Evolutionary conservation across 64 coral and sea anemone genomes (phyloP).

Genomic region (Montipora efflorescens): DNA sequence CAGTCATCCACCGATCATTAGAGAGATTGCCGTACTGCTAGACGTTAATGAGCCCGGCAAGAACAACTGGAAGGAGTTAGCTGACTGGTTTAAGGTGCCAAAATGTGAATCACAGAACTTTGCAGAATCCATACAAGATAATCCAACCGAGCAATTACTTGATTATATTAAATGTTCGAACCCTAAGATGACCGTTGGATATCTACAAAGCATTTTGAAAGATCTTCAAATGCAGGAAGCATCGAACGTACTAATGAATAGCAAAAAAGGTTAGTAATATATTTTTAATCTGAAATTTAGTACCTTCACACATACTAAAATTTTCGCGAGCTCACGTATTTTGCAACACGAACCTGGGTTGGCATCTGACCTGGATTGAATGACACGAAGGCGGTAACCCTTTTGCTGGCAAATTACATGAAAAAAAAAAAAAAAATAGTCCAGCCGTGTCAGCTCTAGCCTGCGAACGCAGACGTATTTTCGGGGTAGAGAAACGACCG

Average conservation of each 20-base stretch:
- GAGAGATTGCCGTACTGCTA: background rate
- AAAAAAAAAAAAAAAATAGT: no score
- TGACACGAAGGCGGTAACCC: no score
- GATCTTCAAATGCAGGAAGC: background rate
- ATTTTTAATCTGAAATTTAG: no score
- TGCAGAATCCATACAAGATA: background rate
- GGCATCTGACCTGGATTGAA: no score
- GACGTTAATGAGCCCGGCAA: background rate
- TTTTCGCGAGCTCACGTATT: no score
- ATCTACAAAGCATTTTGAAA: background rate
- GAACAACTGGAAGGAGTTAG: background rate
- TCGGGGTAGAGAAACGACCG: no score
- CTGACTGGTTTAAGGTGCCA: background rate
- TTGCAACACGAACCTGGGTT: no score
- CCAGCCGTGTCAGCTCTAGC: no score
- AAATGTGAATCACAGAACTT: background rate
- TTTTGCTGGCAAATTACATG: no score
- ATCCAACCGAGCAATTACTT: background rate
- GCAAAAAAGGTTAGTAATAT: background rate
- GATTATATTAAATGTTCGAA: background rate
- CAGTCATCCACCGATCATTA: background rate
- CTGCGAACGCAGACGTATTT: no score
- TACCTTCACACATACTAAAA: no score
- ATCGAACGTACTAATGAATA: background rate
- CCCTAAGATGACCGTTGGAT: background rate